A percentile compares a stretch with the other conserved stretches of the same genome.
Evolutionary conservation across 2,888 invertebrate species (phyloP).

Genomic region (Chorisops tibialis): DNA sequence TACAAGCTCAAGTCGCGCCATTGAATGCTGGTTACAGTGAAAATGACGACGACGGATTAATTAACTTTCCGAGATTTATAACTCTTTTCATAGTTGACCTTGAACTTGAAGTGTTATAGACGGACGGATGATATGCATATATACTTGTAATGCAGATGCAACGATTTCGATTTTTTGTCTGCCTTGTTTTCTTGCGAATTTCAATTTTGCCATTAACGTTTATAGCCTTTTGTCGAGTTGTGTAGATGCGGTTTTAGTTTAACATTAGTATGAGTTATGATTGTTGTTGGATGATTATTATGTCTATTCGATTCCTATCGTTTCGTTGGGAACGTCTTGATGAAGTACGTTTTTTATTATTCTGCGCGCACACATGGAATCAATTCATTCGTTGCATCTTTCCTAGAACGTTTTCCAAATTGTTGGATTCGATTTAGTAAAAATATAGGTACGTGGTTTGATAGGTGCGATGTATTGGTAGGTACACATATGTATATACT

Average conservation of each 20-base stretch:
- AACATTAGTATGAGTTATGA: neutral
- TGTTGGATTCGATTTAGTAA: too few relatives aligned
- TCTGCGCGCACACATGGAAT: too few relatives aligned
- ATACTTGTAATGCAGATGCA: too few relatives aligned
- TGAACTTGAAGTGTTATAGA: conserved; percentile 20
- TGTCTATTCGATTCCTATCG: too few relatives aligned
- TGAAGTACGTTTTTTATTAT: too few relatives aligned
- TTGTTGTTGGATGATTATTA: too few relatives aligned
- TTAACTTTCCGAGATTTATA: conserved; percentile 25
- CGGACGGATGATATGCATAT: conserved; percentile 20
- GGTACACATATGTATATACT: too few relatives aligned
- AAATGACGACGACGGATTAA: conserved; percentile 21
- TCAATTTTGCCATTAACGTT: conserved; percentile 13
- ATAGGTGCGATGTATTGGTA: too few relatives aligned
- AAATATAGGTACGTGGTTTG: too few relatives aligned
- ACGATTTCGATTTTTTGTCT: neutral
- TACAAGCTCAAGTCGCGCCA: neutral
- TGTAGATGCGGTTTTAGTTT: conserved; percentile 21
- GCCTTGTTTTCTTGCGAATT: conserved; percentile 9
- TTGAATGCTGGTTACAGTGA: neutral
- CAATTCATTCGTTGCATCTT: too few relatives aligned
- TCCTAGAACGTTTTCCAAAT: too few relatives aligned
- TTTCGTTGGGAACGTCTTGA: too few relatives aligned
- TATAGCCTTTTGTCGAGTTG: conserved; percentile 17
- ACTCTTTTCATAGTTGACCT: conserved; percentile 26